phyloP scores from a whole-genome alignment of 2,888 invertebrate species.

The Marronus borbonicus region DNA sequence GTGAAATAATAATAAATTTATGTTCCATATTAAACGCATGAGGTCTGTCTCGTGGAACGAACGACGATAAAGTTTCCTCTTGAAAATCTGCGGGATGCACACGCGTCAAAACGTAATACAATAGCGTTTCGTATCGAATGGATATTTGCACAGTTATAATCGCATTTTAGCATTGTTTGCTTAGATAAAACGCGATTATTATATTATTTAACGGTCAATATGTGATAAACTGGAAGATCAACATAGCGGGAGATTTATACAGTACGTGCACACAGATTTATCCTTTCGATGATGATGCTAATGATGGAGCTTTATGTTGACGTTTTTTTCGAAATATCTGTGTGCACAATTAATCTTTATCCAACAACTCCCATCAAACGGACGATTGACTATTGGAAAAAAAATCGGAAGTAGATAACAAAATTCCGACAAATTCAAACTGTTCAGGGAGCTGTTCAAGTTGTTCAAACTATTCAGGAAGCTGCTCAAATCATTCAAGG shows the following conservation, averaged over 20 bases:
- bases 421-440: no score
- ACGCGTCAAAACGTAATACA: constrained; percentile 7
- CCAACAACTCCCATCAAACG: no score
- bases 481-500: no score
- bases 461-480: no score
- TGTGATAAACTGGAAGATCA: constrained; percentile 14
- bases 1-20: neutral
- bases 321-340: no score
- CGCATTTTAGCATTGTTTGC: constrained; percentile 12
- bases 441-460: no score
- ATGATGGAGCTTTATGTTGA: no score
- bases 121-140: constrained; percentile 21
- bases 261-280: neutral
- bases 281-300: neutral
- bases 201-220: constrained; percentile 24
- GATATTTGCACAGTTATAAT: constrained; percentile 27
- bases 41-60: neutral
- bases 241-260: constrained; percentile 11
- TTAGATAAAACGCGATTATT: constrained; percentile 3
- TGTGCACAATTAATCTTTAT: no score
- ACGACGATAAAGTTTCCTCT: neutral
- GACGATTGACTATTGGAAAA: no score
- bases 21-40: neutral
- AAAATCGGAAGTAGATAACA: no score
- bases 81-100: constrained; percentile 5